Conservation (phyloP, 64 coral and sea anemone species). For the Catalaphyllia jardinei region DNA sequence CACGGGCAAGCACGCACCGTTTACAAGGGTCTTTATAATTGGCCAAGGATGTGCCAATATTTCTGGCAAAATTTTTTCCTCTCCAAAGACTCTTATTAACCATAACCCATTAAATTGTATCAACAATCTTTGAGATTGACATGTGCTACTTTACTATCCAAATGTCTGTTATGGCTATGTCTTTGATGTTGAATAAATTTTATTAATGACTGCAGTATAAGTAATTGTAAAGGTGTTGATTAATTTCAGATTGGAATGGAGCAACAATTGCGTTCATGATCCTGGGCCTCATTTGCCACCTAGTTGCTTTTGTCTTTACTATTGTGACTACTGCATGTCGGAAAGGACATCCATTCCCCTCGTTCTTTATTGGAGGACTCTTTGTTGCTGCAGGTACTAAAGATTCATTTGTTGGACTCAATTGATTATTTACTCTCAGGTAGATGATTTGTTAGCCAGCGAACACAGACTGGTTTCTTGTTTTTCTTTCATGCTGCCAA, state of each 20-base stretch:
- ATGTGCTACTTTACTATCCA: no score
- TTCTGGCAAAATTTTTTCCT: no score
- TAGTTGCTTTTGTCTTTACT: constrained; percentile 72
- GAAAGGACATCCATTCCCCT: constrained; percentile 87
- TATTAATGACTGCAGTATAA: not conserved
- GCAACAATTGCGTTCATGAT: constrained; percentile 82
- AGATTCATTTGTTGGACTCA: not conserved
- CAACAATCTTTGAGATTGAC: no score
- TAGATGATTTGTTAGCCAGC: not conserved
- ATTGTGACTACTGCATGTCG: constrained; percentile 70
- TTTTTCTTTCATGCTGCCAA: no score
- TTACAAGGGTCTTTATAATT: no score
- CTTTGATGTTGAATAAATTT: not conserved
- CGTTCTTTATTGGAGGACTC: constrained; percentile 67
- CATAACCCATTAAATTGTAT: no score
- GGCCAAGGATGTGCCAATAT: no score
- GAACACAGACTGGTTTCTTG: no score
- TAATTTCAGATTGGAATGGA: constrained; percentile 81
- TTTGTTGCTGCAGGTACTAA: constrained; percentile 68
- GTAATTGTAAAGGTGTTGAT: not conserved
- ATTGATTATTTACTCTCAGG: not conserved
- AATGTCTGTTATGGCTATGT: no score
- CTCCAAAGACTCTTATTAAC: no score
- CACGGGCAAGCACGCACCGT: no score
- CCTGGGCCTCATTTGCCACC: constrained; percentile 65